Evolutionary conservation across 1,140 invertebrate genomes (phyloP).

Genomic region (Vanessa tameamea): DNA sequence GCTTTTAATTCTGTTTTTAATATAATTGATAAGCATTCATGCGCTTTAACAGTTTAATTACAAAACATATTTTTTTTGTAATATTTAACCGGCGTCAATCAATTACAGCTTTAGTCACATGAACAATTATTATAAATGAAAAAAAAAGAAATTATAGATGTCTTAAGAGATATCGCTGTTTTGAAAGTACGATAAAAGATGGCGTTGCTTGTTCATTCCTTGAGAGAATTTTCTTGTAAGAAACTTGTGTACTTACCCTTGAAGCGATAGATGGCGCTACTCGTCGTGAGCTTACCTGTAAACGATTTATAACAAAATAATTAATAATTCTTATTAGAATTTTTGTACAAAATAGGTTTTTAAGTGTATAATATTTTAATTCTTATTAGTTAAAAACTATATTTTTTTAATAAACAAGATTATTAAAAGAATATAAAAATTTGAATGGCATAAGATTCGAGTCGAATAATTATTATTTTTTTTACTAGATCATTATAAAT

Average conservation of each 20-base stretch:
- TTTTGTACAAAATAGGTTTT: not conserved
- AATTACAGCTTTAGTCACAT: too few relatives aligned
- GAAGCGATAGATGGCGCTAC: conserved; percentile 34
- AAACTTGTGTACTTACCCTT: conserved; percentile 23
- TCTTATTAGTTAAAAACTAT: not conserved
- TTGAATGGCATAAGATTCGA: too few relatives aligned
- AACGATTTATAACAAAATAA: too few relatives aligned
- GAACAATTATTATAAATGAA: not conserved
- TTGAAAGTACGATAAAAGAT: not conserved
- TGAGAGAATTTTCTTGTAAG: not conserved
- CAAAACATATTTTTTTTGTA: too few relatives aligned
- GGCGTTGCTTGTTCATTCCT: not conserved
- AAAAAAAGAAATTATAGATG: not conserved
- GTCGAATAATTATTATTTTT: too few relatives aligned
- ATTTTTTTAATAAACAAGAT: too few relatives aligned
- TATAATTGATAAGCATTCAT: not conserved
- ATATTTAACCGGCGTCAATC: too few relatives aligned
- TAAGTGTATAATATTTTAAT: not conserved
- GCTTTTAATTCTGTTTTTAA: not conserved
- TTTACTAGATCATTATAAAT: too few relatives aligned
- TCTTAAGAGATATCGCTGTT: not conserved
- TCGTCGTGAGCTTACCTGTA: not conserved
- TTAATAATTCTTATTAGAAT: conserved; percentile 20
- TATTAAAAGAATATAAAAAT: not conserved
- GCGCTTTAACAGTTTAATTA: too few relatives aligned